These are phyloP conservation scores for Stichodactyla helianthus DNA, from an alignment of 64 coral and sea anemone genomes.

Conservation along the genomic window DNA sequence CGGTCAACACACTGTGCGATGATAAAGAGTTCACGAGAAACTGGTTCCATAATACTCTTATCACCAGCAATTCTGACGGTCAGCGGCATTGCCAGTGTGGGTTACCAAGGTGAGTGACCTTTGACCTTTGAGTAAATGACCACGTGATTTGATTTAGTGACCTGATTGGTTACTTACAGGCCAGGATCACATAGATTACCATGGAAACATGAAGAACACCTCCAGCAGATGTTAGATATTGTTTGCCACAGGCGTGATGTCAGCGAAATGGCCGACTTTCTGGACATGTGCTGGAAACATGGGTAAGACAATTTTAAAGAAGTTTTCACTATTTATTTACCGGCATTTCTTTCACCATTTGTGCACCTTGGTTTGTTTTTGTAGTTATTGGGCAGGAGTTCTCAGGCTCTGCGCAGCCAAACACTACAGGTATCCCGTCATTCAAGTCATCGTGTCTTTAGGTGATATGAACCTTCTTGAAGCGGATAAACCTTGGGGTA, in stretches of 20 bases:
- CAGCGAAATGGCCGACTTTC: constrained; percentile 22
- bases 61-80: constrained; percentile 21
- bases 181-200: constrained; percentile 58
- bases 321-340: background rate
- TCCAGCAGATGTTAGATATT: constrained; percentile 42
- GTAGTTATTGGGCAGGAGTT: constrained; percentile 65
- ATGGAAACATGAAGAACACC: constrained; percentile 62
- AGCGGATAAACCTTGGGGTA: constrained; percentile 52
- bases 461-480: constrained; percentile 35
- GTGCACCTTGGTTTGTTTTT: background rate
- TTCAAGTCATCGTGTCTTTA: constrained; percentile 34
- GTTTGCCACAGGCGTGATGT: constrained; percentile 16
- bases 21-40: constrained; percentile 10
- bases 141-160: background rate
- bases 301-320: constrained; percentile 34
- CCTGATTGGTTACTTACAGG: constrained; percentile 19
- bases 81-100: constrained; percentile 53
- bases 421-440: constrained; percentile 19
- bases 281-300: constrained; percentile 78
- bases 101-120: constrained; percentile 61
- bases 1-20: constrained; percentile 18
- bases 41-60: constrained; percentile 61
- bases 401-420: constrained; percentile 22
- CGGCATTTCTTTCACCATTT: background rate
- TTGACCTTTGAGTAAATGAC: background rate